A percentile compares a stretch with the other conserved stretches of the same genome.
Conservation (phyloP, 2,797 vertebrate genomes). For the Enteromius thamalakanensis region DNA sequence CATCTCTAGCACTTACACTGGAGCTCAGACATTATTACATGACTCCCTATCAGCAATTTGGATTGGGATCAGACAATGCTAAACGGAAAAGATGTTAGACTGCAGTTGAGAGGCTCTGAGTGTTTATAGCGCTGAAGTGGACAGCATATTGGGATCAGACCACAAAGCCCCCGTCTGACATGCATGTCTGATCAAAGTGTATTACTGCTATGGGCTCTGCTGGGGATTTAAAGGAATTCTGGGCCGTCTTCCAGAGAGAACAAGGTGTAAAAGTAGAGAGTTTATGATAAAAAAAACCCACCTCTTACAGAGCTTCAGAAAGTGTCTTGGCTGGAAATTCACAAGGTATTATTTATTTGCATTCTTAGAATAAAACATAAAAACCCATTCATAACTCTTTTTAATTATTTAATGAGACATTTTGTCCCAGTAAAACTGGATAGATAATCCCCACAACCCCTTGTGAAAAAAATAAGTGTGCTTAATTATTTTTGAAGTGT, state of each 20-base stretch:
- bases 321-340: background rate
- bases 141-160: slow-evolving; percentile 80
- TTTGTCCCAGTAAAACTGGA: background rate
- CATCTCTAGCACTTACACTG: slow-evolving; percentile 8
- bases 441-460: background rate
- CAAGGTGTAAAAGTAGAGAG: slow-evolving; percentile 34
- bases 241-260: slow-evolving; percentile 63
- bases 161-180: slow-evolving; percentile 84
- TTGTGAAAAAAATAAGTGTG: background rate
- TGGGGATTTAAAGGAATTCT: slow-evolving; percentile 84
- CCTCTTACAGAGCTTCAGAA: background rate
- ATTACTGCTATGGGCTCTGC: slow-evolving; percentile 84
- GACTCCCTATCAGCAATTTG: slow-evolving; percentile 34
- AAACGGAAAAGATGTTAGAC: slow-evolving; percentile 61
- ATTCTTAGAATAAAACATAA: background rate
- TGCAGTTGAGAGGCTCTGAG: slow-evolving; percentile 72
- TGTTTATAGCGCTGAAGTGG: slow-evolving; percentile 78
- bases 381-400: background rate
- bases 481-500: background rate
- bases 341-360: background rate
- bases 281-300: slow-evolving; percentile 5
- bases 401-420: background rate
- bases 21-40: slow-evolving; percentile 46
- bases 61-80: slow-evolving; percentile 54
- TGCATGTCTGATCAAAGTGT: slow-evolving; percentile 71